Conservation (phyloP, 1,140 invertebrate species). For the Macrobrachium nipponense region DNA sequence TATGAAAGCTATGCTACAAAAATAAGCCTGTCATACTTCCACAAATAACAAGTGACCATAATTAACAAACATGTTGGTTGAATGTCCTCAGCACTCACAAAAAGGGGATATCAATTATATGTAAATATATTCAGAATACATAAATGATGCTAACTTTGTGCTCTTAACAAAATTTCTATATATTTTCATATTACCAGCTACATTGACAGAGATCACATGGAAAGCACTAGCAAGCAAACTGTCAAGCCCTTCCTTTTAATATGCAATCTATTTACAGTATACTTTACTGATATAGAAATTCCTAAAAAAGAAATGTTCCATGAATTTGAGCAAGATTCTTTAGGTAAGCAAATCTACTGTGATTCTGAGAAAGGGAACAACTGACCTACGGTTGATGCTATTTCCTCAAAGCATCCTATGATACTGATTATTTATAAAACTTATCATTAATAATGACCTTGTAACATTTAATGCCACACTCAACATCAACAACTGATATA, state of each 20-base stretch:
- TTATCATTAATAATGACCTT: slow-evolving; percentile 1
- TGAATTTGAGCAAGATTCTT: slow-evolving; percentile 36
- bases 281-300: not conserved
- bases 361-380: slow-evolving; percentile 35
- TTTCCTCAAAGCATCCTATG: slow-evolving; percentile 26
- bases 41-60: not conserved
- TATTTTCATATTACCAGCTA: not conserved
- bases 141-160: too few relatives aligned
- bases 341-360: slow-evolving; percentile 40
- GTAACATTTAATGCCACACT: slow-evolving; percentile 24
- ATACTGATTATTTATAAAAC: slow-evolving; percentile 16
- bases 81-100: too few relatives aligned
- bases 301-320: slow-evolving; percentile 1
- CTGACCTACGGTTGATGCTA: slow-evolving; percentile 30
- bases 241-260: slow-evolving; percentile 26
- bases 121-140: too few relatives aligned
- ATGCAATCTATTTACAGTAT: not conserved
- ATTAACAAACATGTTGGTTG: too few relatives aligned
- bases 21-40: too few relatives aligned
- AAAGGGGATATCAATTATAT: too few relatives aligned
- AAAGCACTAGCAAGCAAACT: slow-evolving; percentile 47
- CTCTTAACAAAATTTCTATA: too few relatives aligned
- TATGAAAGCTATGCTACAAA: not conserved
- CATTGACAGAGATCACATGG: slow-evolving; percentile 45
- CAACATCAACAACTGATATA: slow-evolving; percentile 30